Evolutionary conservation across 2,797 vertebrate genomes (phyloP).

Genomic region (Sebastes baramenuke): DNA sequence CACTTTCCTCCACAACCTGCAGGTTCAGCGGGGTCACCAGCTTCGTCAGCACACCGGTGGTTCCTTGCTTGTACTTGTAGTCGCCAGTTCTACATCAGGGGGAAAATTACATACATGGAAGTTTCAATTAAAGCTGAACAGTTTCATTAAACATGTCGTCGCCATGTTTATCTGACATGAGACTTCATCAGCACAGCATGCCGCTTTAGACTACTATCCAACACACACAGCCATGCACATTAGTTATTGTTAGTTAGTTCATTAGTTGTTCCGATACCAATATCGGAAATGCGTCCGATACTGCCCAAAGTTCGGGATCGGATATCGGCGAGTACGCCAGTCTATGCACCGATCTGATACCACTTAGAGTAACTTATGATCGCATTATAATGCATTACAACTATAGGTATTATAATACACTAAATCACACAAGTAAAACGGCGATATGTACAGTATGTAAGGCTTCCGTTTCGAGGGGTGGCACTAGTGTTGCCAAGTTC

Average conservation of each 20-base stretch:
- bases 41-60: constrained; percentile 87
- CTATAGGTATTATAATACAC: too few species aligned
- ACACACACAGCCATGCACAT: neutral
- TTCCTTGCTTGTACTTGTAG: constrained; percentile 94
- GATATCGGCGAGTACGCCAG: too few species aligned
- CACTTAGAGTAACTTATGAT: too few species aligned
- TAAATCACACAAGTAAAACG: too few species aligned
- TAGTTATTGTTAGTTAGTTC: neutral
- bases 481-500: too few species aligned
- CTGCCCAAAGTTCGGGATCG: too few species aligned
- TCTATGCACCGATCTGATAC: too few species aligned
- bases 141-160: neutral
- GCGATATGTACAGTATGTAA: too few species aligned
- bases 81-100: constrained; percentile 84
- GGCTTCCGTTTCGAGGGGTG: too few species aligned
- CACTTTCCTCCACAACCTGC: constrained; percentile 89
- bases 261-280: too few species aligned
- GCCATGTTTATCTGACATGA: neutral
- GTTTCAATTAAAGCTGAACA: neutral
- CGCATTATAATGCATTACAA: too few species aligned
- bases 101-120: neutral
- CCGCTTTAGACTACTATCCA: neutral
- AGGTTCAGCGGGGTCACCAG: constrained; percentile 83
- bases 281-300: too few species aligned
- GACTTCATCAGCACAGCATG: neutral